Conservation (phyloP, 2,888 invertebrate genomes). For the Bombylius discolor region DNA sequence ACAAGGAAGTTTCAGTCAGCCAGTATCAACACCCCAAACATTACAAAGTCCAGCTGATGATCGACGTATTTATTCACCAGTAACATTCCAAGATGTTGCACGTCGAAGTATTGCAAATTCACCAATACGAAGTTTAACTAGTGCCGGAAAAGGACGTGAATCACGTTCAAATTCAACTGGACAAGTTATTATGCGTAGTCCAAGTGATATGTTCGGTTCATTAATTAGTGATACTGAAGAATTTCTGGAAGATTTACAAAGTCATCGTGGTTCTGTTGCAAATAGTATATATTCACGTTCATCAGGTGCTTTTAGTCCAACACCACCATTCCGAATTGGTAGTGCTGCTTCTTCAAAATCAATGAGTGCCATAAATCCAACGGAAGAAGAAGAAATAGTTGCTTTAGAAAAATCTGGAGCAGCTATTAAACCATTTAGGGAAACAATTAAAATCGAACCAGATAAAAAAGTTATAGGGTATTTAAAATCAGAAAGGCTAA, state of each 20-base stretch:
- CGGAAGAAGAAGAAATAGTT: conserved; percentile 32
- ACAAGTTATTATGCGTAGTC: conserved; percentile 41
- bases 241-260: conserved; percentile 38
- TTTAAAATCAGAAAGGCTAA: no score
- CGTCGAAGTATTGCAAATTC: conserved; percentile 65
- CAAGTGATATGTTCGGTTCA: conserved; percentile 46
- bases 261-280: conserved; percentile 25
- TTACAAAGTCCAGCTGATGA: conserved; percentile 41
- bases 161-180: conserved; percentile 58
- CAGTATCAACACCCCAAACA: conserved; percentile 23
- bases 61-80: conserved; percentile 65
- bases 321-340: conserved; percentile 45
- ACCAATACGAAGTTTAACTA: conserved; percentile 43
- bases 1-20: conserved; percentile 15
- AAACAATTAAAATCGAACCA: no score
- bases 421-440: no score
- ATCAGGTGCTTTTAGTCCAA: conserved; percentile 39
- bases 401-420: conserved; percentile 24
- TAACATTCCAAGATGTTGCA: conserved; percentile 73
- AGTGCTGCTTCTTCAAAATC: conserved; percentile 39
- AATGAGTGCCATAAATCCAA: conserved; percentile 27
- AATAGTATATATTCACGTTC: conserved; percentile 19
- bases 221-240: conserved; percentile 44
- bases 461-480: no score
- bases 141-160: conserved; percentile 37